Percentiles rank a stretch among this genome's conserved stretches.
Conservation (phyloP, 2,888 invertebrate species). For the Cantharis nigra region DNA sequence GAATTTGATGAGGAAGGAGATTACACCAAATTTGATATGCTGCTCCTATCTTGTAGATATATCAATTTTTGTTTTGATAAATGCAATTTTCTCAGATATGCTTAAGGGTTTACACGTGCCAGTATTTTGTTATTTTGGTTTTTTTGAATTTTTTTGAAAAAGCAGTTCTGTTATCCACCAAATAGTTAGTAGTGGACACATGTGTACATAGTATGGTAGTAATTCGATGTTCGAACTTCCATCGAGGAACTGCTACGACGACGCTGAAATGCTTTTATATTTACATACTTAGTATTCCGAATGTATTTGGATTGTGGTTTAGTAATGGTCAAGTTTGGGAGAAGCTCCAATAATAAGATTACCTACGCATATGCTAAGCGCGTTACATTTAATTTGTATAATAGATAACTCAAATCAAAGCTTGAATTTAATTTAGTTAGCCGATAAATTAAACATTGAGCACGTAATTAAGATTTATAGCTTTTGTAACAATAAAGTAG, state of each 20-base stretch:
- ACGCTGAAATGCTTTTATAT: neutral
- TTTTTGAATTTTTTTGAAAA: no score
- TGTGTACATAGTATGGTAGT: no score
- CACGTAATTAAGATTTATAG: slow-evolving; percentile 33
- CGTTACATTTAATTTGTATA: slow-evolving; percentile 10
- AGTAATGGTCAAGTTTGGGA: neutral
- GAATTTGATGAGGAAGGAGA: neutral
- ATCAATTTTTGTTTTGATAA: neutral
- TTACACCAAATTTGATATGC: neutral
- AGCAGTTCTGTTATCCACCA: no score
- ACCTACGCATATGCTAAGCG: neutral
- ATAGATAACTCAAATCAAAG: slow-evolving; percentile 27
- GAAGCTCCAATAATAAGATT: neutral
- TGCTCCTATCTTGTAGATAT: neutral
- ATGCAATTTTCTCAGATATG: neutral
- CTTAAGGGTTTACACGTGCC: neutral
- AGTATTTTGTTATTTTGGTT: neutral
- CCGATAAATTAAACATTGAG: slow-evolving; percentile 31
- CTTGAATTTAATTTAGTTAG: slow-evolving; percentile 25
- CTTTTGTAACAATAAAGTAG: slow-evolving; percentile 21
- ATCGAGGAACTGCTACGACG: neutral
- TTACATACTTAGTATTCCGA: neutral
- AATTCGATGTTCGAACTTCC: no score
- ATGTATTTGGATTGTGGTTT: neutral
- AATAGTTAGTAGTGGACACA: no score